Evolutionary conservation across 2,113 vertebrate species (phyloP), one percentile per base, ranked within the genome.

Genomic region (Chionomys nivalis): DNA sequence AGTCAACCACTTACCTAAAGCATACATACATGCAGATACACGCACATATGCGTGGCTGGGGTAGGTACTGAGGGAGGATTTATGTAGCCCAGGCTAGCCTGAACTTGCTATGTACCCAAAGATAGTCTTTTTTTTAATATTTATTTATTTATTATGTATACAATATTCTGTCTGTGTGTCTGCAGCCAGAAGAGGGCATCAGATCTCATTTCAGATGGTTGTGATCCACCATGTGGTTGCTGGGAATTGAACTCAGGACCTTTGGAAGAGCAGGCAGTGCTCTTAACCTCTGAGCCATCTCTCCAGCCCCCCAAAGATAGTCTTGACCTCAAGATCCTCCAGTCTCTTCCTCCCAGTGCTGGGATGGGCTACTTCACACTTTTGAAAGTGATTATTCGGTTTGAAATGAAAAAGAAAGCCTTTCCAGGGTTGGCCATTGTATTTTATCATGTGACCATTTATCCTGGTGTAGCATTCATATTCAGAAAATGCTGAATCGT

Each of bases 381-480:
- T 96, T 96, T 95, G 65, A 94, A 94, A 81, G 16, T 7, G 21
- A 44, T n/a, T 63, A 81, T 44, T 94, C 58, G 75, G 77, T 36
- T 47, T 49, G 44, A 31, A 77, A 31, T 31, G 26, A 9, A 77
- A 47, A 77, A 7, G 75, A 31, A 77, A 31, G 36, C 49, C 26
- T 72, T 93, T 94, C 89, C 72, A 72, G 91, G 82, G 91, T 52
- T 85, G 44, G 17, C 63, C 39, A 13, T 44, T 72, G n/a, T 39
- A 55, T 72, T 72, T 87, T 76, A 31, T 96, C 42, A 24, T 81
- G 49, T 33, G 63, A 58, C 58, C 58, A 17, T 90, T 81, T 92
- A 65, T 47, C 70, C 90, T 86, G 33, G 28, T n/a, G 66, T 44
- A 70, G 79, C 49, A 16, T 58, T 17, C 44, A 13, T 36, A 78